Evolutionary conservation across 2,113 vertebrate species (phyloP).

Genomic region (Eulemur macaco): DNA sequence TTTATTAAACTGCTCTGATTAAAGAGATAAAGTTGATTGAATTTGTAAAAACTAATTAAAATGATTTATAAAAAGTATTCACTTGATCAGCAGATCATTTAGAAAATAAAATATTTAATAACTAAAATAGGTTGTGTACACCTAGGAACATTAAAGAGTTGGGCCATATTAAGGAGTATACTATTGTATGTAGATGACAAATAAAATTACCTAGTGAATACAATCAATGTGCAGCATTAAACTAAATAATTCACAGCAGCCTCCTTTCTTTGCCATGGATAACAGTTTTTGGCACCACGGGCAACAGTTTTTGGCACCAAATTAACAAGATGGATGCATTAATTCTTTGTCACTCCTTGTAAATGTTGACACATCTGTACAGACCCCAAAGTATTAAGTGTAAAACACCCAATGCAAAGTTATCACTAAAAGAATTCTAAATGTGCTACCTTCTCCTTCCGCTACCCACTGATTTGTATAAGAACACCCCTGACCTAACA

Average conservation of each 20-base stretch:
- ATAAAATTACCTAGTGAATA: neutral
- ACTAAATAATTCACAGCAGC: neutral
- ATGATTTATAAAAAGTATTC: constrained; percentile 1
- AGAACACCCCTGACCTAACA: neutral
- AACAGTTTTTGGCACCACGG: neutral
- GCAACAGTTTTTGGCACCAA: neutral
- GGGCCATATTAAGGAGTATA: neutral
- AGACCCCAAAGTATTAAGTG: neutral
- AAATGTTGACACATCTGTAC: neutral
- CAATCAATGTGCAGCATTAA: neutral
- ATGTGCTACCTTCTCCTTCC: neutral
- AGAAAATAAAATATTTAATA: neutral
- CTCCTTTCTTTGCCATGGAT: neutral
- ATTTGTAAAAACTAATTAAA: constrained; percentile 12
- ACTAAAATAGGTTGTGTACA: neutral
- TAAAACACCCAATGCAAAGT: neutral
- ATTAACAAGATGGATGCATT: neutral
- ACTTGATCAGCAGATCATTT: neutral
- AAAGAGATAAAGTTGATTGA: neutral
- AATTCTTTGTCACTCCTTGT: neutral
- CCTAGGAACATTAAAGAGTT: neutral
- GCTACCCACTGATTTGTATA: neutral
- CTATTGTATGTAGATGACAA: neutral
- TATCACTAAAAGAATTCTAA: neutral
- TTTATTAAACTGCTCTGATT: constrained; percentile 8